Evolutionary conservation across 2,888 invertebrate species (phyloP), one percentile per base, ranked within the genome.

Genomic region (Frankliniella fusca): DNA sequence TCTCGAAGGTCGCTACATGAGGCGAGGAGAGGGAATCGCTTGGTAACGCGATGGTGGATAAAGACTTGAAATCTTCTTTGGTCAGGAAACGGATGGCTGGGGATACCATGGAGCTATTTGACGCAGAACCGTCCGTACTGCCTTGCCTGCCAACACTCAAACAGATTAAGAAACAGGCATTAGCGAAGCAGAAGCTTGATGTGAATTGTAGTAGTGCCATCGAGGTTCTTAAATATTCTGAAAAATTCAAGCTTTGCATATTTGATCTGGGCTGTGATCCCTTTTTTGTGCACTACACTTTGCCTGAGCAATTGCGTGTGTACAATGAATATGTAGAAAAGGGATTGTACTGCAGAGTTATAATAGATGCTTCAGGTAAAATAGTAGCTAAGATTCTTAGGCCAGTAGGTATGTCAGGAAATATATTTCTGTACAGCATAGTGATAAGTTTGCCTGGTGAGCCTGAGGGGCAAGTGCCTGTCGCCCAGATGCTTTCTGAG

Each of bases 291-390:
- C 83, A 83, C 38, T 84, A 84, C 81, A 83, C 83, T 81, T 54
- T 81, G 23, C 54, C 81, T 0, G 76, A 81, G n/a, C 81, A 84
- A 82, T 61, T 83, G 23, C 80, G 82, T 18, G 80, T 82, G 15
- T 83, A 82, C 23, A 80, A 81, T 28, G 80, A 79, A 27, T 83
- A 83, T 80, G 50, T 76, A 28, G 20, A 81, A 48, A 81, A 38
- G 38, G 38, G 27, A 49, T n/a, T 50, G 10, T 23, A 15, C 54
- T 61, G 61, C 23, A 80, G 23, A 48, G 80, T 81, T 28, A 70
- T 65, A 48, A 83, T 84, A 27, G 83, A 84, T 80, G 83, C 84
- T 8, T 83, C 83, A 48, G 83, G 83, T 27, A 81, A 83, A 18
- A 12, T 83, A 12, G 83, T 83, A 15, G 27, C 48, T 20, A 84